These are phyloP conservation scores for Atherinomorus stipes DNA, from an alignment of 2,113 vertebrate species.

Conservation along the genomic window DNA sequence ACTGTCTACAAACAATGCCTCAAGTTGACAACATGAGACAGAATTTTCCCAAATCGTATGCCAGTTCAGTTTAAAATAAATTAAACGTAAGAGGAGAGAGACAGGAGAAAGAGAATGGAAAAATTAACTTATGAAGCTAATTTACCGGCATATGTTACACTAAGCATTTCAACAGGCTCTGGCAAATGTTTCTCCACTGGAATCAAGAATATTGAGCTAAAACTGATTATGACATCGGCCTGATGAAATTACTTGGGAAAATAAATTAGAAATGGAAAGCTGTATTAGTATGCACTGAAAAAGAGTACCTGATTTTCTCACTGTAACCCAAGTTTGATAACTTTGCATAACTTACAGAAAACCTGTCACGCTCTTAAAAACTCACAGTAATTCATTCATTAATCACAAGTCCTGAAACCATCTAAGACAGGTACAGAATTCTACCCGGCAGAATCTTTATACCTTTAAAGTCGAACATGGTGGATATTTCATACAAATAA, in stretches of 20 bases:
- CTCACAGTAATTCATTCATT: slow-evolving; percentile 84
- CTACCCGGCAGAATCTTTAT: slow-evolving; percentile 86
- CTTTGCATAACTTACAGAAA: slow-evolving; percentile 82
- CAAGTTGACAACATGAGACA: slow-evolving; percentile 62
- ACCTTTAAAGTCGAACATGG: slow-evolving; percentile 71
- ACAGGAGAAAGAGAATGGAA: slow-evolving; percentile 60
- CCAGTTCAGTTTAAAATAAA: slow-evolving; percentile 81
- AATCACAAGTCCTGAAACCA: slow-evolving; percentile 78
- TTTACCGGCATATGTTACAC: slow-evolving; percentile 61
- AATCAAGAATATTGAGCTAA: slow-evolving; percentile 66
- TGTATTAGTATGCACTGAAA: slow-evolving; percentile 75
- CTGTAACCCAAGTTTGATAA: slow-evolving; percentile 77
- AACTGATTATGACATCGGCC: slow-evolving; percentile 64
- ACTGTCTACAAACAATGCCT: slow-evolving; percentile 68
- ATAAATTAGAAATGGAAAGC: slow-evolving; percentile 83
- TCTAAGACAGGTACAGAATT: slow-evolving; percentile 77
- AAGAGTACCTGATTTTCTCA: slow-evolving; percentile 85
- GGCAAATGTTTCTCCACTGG: slow-evolving; percentile 51
- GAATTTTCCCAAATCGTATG: slow-evolving; percentile 67
- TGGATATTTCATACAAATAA: slow-evolving; percentile 79
- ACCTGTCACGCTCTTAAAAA: slow-evolving; percentile 75
- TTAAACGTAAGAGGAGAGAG: slow-evolving; percentile 76
- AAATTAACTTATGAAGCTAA: slow-evolving; percentile 72
- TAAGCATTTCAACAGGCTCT: slow-evolving; percentile 66
- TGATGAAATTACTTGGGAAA: slow-evolving; percentile 71